Evolutionary conservation across 2,888 invertebrate genomes (phyloP).

Genomic region (Pogonocherus hispidulus): DNA sequence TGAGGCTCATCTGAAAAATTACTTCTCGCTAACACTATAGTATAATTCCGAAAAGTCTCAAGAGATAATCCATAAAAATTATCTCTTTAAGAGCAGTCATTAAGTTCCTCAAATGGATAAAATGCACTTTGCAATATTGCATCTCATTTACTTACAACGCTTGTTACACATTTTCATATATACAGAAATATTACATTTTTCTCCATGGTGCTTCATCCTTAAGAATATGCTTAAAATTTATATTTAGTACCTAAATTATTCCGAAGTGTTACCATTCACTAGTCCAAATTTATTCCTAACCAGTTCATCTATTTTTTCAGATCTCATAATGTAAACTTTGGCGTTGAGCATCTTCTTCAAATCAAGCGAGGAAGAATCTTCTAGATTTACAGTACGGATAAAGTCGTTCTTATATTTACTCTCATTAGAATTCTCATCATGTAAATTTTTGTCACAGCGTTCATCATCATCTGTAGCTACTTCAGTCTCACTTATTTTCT

Average conservation of each 20-base stretch:
- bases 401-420: background rate
- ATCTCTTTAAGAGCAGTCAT: background rate
- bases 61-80: background rate
- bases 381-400: background rate
- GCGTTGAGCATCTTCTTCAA: constrained; percentile 49
- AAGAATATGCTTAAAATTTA: background rate
- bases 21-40: no score
- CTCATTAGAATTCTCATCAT: background rate
- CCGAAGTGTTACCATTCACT: constrained; percentile 35
- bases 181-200: background rate
- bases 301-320: constrained; percentile 48
- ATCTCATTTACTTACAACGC: background rate
- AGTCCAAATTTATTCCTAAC: constrained; percentile 38
- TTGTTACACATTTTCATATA: background rate
- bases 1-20: background rate
- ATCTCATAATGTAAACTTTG: constrained; percentile 48
- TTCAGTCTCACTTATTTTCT: background rate
- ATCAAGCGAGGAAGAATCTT: constrained; percentile 37
- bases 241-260: constrained; percentile 28
- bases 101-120: background rate
- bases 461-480: background rate
- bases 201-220: constrained; percentile 14
- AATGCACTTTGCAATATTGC: background rate
- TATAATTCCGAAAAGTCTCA: no score
- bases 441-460: background rate